phyloP scores from a whole-genome alignment of 1,140 invertebrate species.

The Phymorhynchus buccinoides region DNA sequence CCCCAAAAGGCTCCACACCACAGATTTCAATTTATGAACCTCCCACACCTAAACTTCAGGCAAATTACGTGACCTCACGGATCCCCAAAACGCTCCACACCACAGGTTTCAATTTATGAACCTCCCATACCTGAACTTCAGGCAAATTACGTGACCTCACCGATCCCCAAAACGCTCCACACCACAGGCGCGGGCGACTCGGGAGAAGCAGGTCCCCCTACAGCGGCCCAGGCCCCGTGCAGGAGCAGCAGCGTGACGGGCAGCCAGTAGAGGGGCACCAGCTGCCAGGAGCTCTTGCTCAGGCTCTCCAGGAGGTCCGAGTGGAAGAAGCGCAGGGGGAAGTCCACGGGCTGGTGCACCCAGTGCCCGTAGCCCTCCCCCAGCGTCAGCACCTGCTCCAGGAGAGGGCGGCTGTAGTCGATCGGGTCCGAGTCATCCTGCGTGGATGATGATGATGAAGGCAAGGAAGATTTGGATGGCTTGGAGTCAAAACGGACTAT shows the following conservation, averaged over 20 bases:
- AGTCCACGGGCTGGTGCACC: constrained; percentile 74
- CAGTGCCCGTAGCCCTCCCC: constrained; percentile 73
- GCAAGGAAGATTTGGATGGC: too few relatives aligned
- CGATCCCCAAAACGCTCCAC: constrained; percentile 4
- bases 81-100: neutral
- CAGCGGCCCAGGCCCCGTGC: constrained; percentile 26
- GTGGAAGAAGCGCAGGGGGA: constrained; percentile 69
- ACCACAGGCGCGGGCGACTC: neutral
- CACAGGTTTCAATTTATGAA: neutral
- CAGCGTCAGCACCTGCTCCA: constrained; percentile 69
- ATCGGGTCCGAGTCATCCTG: constrained; percentile 70
- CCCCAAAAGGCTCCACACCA: neutral
- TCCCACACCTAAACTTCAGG: too few relatives aligned
- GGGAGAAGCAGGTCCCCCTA: neutral
- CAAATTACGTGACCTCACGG: too few relatives aligned
- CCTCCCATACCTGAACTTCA: neutral
- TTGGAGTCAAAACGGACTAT: too few relatives aligned
- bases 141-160: neutral
- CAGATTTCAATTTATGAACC: neutral
- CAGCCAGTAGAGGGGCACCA: constrained; percentile 73
- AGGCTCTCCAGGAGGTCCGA: constrained; percentile 72
- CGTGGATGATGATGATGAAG: too few relatives aligned
- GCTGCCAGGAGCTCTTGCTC: constrained; percentile 71
- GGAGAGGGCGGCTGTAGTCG: constrained; percentile 70
- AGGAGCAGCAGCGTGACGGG: constrained; percentile 63